phyloP scores from a whole-genome alignment of 2,797 vertebrate genomes.

The Lepilemur ruficaudatus region DNA sequence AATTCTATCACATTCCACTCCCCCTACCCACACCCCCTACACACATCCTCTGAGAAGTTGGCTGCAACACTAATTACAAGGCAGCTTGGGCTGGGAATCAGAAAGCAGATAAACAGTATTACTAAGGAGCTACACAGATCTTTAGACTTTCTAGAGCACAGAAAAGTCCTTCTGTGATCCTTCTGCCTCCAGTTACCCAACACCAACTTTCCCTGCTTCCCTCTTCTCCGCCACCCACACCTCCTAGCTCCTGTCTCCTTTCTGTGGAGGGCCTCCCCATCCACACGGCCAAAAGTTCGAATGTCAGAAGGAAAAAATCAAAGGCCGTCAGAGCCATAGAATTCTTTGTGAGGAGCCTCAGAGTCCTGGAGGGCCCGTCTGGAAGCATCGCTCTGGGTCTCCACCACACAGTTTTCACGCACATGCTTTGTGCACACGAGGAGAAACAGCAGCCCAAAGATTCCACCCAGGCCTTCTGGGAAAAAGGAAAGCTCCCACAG shows the following conservation, averaged over 20 bases:
- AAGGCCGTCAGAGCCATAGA: background rate
- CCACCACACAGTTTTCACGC: background rate
- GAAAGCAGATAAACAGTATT: background rate
- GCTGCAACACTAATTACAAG: background rate
- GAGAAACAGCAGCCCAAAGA: background rate
- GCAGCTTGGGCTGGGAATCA: background rate
- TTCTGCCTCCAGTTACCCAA: background rate
- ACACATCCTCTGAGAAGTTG: background rate
- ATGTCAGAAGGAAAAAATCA: background rate
- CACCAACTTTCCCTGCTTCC: background rate
- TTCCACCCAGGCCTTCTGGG: background rate
- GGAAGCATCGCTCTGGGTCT: background rate
- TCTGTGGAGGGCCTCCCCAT: background rate
- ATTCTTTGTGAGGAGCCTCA: background rate
- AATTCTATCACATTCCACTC: background rate
- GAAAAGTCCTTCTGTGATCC: background rate
- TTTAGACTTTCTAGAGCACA: background rate
- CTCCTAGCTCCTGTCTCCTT: background rate
- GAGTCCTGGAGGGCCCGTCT: background rate
- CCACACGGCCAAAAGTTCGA: background rate
- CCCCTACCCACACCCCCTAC: rapidly evolving
- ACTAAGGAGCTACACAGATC: background rate
- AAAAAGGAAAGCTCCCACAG: background rate
- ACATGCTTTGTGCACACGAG: background rate
- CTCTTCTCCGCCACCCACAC: background rate